phyloP scores from a whole-genome alignment of 1,140 invertebrate species.

The Zaprionus inermis region DNA sequence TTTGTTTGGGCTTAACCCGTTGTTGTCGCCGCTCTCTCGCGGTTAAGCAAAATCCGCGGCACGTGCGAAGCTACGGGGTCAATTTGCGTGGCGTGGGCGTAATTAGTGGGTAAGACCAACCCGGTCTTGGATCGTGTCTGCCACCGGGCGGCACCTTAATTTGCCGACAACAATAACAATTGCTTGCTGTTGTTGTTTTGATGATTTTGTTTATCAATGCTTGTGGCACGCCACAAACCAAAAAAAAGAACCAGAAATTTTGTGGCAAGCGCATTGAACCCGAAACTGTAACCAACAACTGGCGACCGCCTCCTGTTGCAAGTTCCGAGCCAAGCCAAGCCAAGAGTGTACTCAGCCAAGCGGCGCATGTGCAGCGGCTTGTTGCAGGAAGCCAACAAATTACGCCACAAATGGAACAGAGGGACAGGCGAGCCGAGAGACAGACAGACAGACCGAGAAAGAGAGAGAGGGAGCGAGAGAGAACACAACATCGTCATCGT shows the following conservation, averaged over 20 bases:
- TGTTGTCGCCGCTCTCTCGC: conserved; percentile 1
- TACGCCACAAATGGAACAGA: conserved; percentile 49
- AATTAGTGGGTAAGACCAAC: conserved; percentile 55
- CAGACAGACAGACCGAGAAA: background rate
- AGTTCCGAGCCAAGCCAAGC: background rate
- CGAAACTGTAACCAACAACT: conserved; percentile 56
- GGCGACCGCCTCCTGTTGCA: conserved; percentile 33
- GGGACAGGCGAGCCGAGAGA: background rate
- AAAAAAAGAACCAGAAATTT: conserved; percentile 22
- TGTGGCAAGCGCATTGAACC: conserved; percentile 68
- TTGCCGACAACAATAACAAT: conserved; percentile 40
- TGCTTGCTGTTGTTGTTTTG: conserved; percentile 28
- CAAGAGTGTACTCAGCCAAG: conserved; percentile 56
- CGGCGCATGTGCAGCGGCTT: conserved; percentile 79
- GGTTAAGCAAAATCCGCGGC: conserved; percentile 40
- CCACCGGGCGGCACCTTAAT: conserved; percentile 70
- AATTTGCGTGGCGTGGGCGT: conserved; percentile 54
- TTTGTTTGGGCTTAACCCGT: conserved; percentile 45
- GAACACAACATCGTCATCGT: conserved; percentile 14
- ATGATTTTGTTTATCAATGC: conserved; percentile 72
- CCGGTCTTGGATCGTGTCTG: conserved; percentile 56
- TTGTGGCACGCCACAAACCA: conserved; percentile 38
- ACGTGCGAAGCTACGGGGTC: conserved; percentile 64
- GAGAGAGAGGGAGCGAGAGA: background rate
- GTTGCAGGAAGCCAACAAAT: conserved; percentile 81